These are phyloP conservation scores for Pipistrellus pygmaeus DNA, from an alignment of 2,797 vertebrate genomes.

Conservation along the genomic window DNA sequence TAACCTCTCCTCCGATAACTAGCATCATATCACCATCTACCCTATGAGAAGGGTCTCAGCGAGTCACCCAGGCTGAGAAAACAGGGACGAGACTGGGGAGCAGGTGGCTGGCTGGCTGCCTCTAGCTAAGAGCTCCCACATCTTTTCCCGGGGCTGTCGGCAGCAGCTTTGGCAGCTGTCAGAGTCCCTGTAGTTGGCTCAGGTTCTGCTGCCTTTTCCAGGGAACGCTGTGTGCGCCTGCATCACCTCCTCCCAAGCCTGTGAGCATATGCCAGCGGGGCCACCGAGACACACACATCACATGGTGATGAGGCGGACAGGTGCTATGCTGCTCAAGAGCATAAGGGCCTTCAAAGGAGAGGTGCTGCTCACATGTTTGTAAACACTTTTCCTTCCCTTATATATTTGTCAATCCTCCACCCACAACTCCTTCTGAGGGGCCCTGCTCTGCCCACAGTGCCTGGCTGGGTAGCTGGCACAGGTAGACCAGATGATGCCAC, in stretches of 20 bases:
- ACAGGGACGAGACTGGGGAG: not conserved
- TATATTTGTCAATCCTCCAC: not conserved
- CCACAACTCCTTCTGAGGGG: not conserved
- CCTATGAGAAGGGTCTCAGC: rapidly evolving
- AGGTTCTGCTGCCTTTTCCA: not conserved
- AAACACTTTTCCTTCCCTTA: not conserved
- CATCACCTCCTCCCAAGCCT: not conserved
- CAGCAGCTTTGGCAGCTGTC: not conserved
- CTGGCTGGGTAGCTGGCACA: not conserved
- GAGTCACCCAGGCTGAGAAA: rapidly evolving
- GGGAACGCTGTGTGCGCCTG: rapidly evolving
- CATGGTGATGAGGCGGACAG: not conserved
- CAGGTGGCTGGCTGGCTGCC: not conserved
- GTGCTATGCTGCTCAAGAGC: not conserved
- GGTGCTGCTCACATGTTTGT: too few relatives aligned
- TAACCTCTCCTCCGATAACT: not conserved
- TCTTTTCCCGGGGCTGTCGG: rapidly evolving
- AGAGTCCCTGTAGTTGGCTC: not conserved
- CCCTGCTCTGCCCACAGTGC: not conserved
- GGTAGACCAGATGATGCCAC: not conserved
- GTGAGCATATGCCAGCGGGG: not conserved
- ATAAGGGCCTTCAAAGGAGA: not conserved
- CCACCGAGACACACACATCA: not conserved
- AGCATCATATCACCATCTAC: not conserved
- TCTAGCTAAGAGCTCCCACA: not conserved